Conservation (phyloP, 2,113 vertebrate species). For the Gallinago media region DNA sequence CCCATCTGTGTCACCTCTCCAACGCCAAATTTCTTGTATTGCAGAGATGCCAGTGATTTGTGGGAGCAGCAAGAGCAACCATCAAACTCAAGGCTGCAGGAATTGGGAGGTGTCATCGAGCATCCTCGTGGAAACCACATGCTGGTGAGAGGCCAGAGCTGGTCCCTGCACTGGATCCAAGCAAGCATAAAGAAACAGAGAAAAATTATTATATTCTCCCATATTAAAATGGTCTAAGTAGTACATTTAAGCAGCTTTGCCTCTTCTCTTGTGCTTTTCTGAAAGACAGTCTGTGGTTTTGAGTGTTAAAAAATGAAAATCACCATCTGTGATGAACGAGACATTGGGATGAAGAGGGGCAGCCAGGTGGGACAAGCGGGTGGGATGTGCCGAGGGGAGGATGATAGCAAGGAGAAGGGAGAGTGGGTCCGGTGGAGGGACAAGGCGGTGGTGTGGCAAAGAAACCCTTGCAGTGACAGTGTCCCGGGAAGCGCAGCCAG, state of each 20-base stretch:
- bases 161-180: background rate
- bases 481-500: background rate
- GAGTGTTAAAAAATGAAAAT: background rate
- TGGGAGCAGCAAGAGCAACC: background rate
- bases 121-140: fast-evolving
- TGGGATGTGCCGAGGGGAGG: background rate
- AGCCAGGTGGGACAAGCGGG: background rate
- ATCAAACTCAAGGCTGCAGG: background rate
- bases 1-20: background rate
- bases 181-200: background rate
- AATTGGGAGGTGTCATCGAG: background rate
- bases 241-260: background rate
- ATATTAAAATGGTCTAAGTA: background rate
- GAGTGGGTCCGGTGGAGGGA: background rate
- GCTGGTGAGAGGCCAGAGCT: background rate
- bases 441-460: background rate
- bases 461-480: background rate
- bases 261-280: background rate
- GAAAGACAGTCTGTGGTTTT: background rate
- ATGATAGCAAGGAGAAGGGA: background rate
- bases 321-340: background rate
- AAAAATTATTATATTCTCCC: background rate
- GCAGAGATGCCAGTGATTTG: background rate
- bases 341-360: background rate
- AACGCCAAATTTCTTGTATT: background rate